phyloP scores from a whole-genome alignment of 2,888 invertebrate genomes.

The Ferdinandea cuprea region DNA sequence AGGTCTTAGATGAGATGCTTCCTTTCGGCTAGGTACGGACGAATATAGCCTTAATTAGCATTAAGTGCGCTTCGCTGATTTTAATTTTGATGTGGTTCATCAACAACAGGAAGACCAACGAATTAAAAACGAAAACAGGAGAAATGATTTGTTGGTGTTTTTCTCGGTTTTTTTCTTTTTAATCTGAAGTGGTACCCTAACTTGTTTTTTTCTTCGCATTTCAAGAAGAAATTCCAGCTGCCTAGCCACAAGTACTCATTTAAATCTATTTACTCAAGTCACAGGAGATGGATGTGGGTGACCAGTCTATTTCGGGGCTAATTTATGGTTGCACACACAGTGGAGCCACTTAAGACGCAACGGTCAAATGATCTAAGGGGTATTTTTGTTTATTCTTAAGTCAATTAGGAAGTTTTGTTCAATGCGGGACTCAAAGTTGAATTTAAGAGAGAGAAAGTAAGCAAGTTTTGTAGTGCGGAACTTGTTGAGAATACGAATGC shows the following conservation, averaged over 20 bases:
- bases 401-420: slow-evolving; percentile 68
- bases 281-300: background rate
- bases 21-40: slow-evolving; percentile 46
- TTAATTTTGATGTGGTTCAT: slow-evolving; percentile 74
- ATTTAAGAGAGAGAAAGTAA: slow-evolving; percentile 20
- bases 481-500: slow-evolving; percentile 49
- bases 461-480: slow-evolving; percentile 32
- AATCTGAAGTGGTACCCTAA: slow-evolving; percentile 10
- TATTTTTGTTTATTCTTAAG: slow-evolving; percentile 62
- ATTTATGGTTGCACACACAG: slow-evolving; percentile 69
- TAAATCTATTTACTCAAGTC: slow-evolving; percentile 60
- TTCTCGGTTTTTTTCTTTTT: slow-evolving; percentile 13
- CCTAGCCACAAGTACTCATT: slow-evolving; percentile 70
- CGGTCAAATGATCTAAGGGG: slow-evolving; percentile 70
- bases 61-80: slow-evolving; percentile 70
- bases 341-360: slow-evolving; percentile 64
- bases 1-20: slow-evolving; percentile 51
- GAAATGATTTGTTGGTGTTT: slow-evolving; percentile 52
- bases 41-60: slow-evolving; percentile 69
- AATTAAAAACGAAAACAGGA: slow-evolving; percentile 39
- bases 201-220: slow-evolving; percentile 53
- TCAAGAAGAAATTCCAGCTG: slow-evolving; percentile 56
- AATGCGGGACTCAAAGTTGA: slow-evolving; percentile 38
- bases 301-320: slow-evolving; percentile 52
- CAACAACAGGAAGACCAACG: slow-evolving; percentile 69